Conservation (phyloP, 2,888 invertebrate species). For the Drymonia ruficornis region DNA sequence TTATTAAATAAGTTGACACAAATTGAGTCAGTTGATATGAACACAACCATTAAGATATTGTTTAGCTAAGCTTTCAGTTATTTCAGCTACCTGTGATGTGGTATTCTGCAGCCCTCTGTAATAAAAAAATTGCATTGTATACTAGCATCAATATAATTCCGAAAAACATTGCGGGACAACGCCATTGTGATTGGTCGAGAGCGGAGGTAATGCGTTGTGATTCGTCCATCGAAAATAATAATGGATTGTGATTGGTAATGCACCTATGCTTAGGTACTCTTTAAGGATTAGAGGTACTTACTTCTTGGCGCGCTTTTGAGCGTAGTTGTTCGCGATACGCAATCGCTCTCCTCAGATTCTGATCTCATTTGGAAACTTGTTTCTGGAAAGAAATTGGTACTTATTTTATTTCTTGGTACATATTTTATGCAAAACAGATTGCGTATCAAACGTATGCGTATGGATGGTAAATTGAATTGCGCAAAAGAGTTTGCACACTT, state of each 20-base stretch:
- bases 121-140: conserved; percentile 26
- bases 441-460: no score
- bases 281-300: no score
- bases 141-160: no score
- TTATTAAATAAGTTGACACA: not conserved
- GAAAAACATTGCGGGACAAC: no score
- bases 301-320: conserved; percentile 77
- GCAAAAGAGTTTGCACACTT: no score
- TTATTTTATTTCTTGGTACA: no score
- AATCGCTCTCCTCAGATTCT: conserved; percentile 81
- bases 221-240: no score
- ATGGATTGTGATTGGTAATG: no score
- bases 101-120: conserved; percentile 73
- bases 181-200: no score
- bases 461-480: not conserved
- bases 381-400: conserved; percentile 60
- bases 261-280: no score
- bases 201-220: no score
- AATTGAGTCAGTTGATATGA: conserved; percentile 37
- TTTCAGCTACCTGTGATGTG: conserved; percentile 75
- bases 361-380: conserved; percentile 82
- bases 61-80: conserved; percentile 22
- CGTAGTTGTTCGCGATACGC: conserved; percentile 76
- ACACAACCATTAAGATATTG: conserved; percentile 60
- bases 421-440: no score